Evolutionary conservation across 2,113 vertebrate genomes (phyloP).

Genomic region (Oryzias woworae): DNA sequence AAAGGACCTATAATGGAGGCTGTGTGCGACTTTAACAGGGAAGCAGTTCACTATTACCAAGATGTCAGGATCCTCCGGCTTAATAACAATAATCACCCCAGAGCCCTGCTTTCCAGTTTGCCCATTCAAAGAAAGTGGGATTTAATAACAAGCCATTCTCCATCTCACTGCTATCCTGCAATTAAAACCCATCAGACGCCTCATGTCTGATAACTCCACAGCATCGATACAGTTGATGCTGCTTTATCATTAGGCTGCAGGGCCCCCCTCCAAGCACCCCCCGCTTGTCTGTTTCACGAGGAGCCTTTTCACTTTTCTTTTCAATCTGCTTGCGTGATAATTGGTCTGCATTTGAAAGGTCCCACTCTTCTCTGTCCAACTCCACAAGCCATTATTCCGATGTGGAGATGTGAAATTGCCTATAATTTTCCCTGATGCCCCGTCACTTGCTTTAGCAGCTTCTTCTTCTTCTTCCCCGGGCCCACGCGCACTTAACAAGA

Average conservation of each 20-base stretch:
- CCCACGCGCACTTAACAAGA: constrained; percentile 66
- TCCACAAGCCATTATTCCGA: constrained; percentile 80
- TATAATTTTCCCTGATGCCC: constrained; percentile 81
- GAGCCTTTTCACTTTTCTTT: constrained; percentile 64
- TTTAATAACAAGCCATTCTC: constrained; percentile 65
- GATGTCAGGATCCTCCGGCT: constrained; percentile 65
- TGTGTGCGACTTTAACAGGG: constrained; percentile 1
- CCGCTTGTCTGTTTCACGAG: constrained; percentile 46
- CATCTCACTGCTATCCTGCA: constrained; percentile 63
- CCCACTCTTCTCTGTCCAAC: constrained; percentile 75
- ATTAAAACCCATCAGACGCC: constrained; percentile 73
- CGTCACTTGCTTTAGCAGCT: constrained; percentile 59
- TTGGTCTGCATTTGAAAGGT: constrained; percentile 76
- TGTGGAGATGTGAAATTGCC: constrained; percentile 84
- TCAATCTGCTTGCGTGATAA: constrained; percentile 73
- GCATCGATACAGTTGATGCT: constrained; percentile 49
- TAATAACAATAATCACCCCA: constrained; percentile 76
- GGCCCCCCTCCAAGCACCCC: constrained; percentile 37
- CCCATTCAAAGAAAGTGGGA: constrained; percentile 54
- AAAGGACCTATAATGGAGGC: too few relatives aligned
- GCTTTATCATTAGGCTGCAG: constrained; percentile 54
- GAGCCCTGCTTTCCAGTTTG: constrained; percentile 51
- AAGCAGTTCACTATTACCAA: constrained; percentile 61
- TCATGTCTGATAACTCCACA: constrained; percentile 54
- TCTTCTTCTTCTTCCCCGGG: constrained; percentile 63